These are phyloP conservation scores for Callospermophilus lateralis DNA, from an alignment of 2,113 vertebrate genomes.

Conservation along the genomic window DNA sequence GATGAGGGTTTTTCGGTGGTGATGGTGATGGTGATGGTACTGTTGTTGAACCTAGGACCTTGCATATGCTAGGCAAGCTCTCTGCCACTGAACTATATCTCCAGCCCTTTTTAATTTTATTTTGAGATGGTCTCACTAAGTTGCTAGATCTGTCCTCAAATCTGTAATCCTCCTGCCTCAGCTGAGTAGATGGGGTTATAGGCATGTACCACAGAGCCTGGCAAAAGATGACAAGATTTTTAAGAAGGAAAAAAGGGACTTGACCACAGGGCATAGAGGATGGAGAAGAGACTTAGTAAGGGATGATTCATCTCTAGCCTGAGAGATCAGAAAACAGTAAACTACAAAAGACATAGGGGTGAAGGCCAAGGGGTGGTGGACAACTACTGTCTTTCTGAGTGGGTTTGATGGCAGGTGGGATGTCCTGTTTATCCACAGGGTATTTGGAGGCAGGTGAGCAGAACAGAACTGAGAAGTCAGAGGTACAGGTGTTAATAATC, in stretches of 20 bases:
- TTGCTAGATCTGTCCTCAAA: not conserved
- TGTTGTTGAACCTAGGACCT: not conserved
- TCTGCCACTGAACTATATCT: not conserved
- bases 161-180: not conserved
- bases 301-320: not conserved
- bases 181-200: not conserved
- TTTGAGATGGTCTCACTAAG: not conserved
- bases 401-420: not conserved
- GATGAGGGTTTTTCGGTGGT: not conserved
- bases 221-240: not conserved
- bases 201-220: not conserved
- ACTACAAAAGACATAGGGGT: not conserved
- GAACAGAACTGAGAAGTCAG: not conserved
- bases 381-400: accelerated
- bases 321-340: not conserved
- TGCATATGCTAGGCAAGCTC: not conserved
- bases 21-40: not conserved
- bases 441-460: not conserved
- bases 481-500: not conserved
- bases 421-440: not conserved
- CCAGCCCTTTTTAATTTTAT: not conserved
- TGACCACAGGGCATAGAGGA: not conserved
- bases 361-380: not conserved
- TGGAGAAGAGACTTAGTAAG: not conserved
- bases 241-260: not conserved